Conservation (phyloP, 2,797 vertebrate genomes). For the Kryptolebias ocellatus region DNA sequence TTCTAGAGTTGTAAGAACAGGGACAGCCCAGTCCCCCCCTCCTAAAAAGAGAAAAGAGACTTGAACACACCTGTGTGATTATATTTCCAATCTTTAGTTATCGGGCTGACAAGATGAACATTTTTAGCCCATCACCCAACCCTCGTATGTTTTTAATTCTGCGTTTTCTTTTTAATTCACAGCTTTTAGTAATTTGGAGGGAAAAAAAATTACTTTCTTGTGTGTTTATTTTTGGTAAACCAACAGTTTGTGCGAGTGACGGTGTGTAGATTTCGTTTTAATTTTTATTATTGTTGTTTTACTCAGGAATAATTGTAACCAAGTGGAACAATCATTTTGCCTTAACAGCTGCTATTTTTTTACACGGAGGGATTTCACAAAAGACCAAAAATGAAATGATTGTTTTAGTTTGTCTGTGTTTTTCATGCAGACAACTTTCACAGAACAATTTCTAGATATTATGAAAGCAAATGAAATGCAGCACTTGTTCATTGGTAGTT, state of each 20-base stretch:
- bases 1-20: too few species aligned
- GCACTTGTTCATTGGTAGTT: conserved; percentile 25
- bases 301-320: conserved; percentile 78
- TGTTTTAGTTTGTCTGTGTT: conserved; percentile 22
- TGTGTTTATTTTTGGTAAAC: conserved; percentile 48
- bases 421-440: conserved; percentile 24
- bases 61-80: too few species aligned
- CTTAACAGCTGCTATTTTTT: conserved; percentile 76
- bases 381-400: conserved; percentile 65
- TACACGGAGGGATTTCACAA: conserved; percentile 59
- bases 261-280: conserved; percentile 49
- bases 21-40: too few species aligned
- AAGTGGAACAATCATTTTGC: conserved; percentile 73
- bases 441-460: conserved; percentile 26
- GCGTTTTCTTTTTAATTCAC: conserved; percentile 19
- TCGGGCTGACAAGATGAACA: too few species aligned
- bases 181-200: conserved; percentile 26
- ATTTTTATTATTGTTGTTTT: conserved; percentile 47
- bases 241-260: conserved; percentile 49
- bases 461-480: conserved; percentile 32
- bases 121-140: too few species aligned
- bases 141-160: conserved; percentile 28
- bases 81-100: too few species aligned
- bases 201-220: conserved; percentile 35
- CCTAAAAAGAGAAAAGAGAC: too few species aligned